Evolutionary conservation across 2,888 invertebrate genomes (phyloP).

Genomic region (Lithodes maja): DNA sequence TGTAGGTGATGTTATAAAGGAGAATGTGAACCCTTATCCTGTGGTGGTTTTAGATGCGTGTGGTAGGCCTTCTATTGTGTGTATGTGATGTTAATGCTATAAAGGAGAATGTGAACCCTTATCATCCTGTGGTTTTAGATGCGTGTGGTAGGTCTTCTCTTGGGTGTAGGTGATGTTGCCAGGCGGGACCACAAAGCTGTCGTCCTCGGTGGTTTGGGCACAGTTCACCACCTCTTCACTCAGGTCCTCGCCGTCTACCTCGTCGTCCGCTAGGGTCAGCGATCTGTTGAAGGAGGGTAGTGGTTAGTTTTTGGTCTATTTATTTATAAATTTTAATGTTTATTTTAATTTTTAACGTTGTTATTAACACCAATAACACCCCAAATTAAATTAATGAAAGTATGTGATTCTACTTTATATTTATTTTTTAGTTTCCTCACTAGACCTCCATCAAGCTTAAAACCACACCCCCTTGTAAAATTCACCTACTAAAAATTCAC

Average conservation of each 20-base stretch:
- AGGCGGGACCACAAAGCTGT: constrained; percentile 93
- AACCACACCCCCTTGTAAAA: too few relatives aligned
- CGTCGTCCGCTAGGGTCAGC: constrained; percentile 82
- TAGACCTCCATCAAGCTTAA: too few relatives aligned
- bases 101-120: background rate
- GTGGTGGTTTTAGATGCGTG: constrained; percentile 11
- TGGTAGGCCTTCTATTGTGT: constrained; percentile 49
- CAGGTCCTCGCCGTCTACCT: constrained; percentile 82
- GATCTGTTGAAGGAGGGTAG: constrained; percentile 76
- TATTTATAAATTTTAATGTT: too few relatives aligned
- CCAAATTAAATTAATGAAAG: too few relatives aligned
- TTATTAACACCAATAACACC: too few relatives aligned
- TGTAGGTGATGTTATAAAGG: constrained; percentile 83
- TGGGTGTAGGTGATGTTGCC: constrained; percentile 81
- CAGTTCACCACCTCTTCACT: constrained; percentile 83
- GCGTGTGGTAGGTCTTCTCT: constrained; percentile 49
- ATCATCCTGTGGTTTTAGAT: constrained; percentile 15
- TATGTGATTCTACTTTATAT: too few relatives aligned
- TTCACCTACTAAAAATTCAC: too few relatives aligned
- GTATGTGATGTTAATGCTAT: background rate
- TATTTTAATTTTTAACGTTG: too few relatives aligned
- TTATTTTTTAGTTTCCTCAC: too few relatives aligned
- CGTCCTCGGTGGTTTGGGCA: constrained; percentile 86
- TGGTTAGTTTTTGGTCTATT: too few relatives aligned
- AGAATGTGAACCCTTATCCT: constrained; percentile 77